Percentiles rank a stretch among this genome's conserved stretches.
phyloP scores from a whole-genome alignment of 2,113 vertebrate genomes.

The Sebastes schlegelii region DNA sequence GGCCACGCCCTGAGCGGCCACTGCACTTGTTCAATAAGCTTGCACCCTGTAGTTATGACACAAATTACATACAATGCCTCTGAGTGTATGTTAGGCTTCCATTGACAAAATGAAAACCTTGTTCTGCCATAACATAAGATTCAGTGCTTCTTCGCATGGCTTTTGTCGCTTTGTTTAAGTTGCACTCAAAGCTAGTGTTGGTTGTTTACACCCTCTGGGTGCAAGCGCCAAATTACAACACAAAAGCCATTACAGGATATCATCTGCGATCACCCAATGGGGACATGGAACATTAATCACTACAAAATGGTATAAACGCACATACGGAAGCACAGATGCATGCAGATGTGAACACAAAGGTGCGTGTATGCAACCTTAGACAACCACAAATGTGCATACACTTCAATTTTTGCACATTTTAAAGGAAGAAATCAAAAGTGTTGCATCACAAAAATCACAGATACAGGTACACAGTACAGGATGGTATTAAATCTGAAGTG shows the following conservation, averaged over 20 bases:
- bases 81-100: background rate
- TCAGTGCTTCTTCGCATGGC: background rate
- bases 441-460: background rate
- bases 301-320: conserved; percentile 30
- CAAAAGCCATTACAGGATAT: conserved; percentile 57
- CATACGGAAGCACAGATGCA: background rate
- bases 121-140: background rate
- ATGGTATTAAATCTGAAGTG: background rate
- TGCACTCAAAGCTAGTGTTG: background rate
- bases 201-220: conserved; percentile 43
- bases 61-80: background rate
- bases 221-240: conserved; percentile 41
- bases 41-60: background rate
- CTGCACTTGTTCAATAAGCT: background rate
- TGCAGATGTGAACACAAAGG: conserved; percentile 2
- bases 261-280: conserved; percentile 43
- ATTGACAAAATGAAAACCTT: background rate
- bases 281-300: conserved; percentile 59
- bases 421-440: background rate
- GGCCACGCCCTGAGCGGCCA: background rate
- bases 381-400: background rate
- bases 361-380: background rate
- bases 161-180: conserved; percentile 7
- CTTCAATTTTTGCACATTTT: background rate
- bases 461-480: background rate